Evolutionary conservation across 1,140 invertebrate genomes (phyloP).

Genomic region (Arctopsyche grandis): DNA sequence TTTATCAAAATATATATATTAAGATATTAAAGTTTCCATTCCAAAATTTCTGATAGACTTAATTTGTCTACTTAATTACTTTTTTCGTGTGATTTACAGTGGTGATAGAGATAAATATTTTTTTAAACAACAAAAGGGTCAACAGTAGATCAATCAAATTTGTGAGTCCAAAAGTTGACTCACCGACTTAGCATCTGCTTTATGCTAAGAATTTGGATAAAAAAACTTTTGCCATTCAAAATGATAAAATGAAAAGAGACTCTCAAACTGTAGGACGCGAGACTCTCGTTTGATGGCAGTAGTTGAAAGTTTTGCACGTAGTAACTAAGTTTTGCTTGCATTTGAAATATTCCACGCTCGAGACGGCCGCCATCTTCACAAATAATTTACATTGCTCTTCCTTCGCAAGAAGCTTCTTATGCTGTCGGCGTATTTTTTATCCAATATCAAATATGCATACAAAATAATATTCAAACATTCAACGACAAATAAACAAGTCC

Average conservation of each 20-base stretch:
- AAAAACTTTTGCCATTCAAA: background rate
- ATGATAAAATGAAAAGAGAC: background rate
- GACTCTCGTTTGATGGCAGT: background rate
- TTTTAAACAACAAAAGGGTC: no score
- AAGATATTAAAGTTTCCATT: no score
- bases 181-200: no score
- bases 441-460: background rate
- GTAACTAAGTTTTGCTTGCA: background rate
- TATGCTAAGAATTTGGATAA: no score
- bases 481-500: background rate
- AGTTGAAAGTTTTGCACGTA: background rate
- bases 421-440: background rate
- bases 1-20: no score
- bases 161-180: no score
- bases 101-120: no score
- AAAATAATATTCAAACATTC: background rate
- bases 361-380: background rate
- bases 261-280: background rate
- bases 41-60: no score
- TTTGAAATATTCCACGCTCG: slow-evolving; percentile 10
- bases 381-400: background rate
- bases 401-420: background rate
- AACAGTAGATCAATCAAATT: no score
- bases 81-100: no score
- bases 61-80: no score